Conservation (phyloP, 2,797 vertebrate species). For the Remorina albescens region DNA sequence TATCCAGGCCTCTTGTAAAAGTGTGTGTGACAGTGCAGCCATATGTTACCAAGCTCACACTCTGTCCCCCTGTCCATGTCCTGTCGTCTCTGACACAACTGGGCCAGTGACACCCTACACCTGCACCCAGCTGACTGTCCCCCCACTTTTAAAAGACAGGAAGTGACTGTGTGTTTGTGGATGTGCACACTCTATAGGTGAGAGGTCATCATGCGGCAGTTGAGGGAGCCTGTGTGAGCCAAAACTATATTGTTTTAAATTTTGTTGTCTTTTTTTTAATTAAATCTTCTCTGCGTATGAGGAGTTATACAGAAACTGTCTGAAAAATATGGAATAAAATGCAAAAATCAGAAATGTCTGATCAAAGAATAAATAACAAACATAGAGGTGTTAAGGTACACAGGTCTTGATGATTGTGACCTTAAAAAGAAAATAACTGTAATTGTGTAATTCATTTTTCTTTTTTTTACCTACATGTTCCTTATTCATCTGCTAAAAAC, state of each 20-base stretch:
- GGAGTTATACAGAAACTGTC: too few relatives aligned
- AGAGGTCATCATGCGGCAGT: conserved; percentile 16
- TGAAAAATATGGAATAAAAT: too few relatives aligned
- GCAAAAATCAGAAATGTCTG: too few relatives aligned
- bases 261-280: too few relatives aligned
- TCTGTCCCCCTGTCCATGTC: conserved; percentile 57
- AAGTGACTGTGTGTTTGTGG: conserved; percentile 36
- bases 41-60: conserved; percentile 71
- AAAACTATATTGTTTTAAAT: neutral
- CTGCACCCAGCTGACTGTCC: conserved; percentile 54
- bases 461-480: too few relatives aligned
- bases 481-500: too few relatives aligned
- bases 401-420: too few relatives aligned
- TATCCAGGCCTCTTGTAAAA: conserved; percentile 71
- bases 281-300: too few relatives aligned
- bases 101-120: conserved; percentile 80
- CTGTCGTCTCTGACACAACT: conserved; percentile 79
- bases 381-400: too few relatives aligned
- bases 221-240: neutral
- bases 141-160: conserved; percentile 44
- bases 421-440: too few relatives aligned
- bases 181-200: conserved; percentile 17
- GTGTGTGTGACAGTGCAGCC: conserved; percentile 52
- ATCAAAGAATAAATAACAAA: neutral
- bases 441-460: too few relatives aligned